Percentiles rank a stretch among this genome's conserved stretches.
Evolutionary conservation across 2,888 invertebrate species (phyloP).

Genomic region (Epirrhoe alternata): DNA sequence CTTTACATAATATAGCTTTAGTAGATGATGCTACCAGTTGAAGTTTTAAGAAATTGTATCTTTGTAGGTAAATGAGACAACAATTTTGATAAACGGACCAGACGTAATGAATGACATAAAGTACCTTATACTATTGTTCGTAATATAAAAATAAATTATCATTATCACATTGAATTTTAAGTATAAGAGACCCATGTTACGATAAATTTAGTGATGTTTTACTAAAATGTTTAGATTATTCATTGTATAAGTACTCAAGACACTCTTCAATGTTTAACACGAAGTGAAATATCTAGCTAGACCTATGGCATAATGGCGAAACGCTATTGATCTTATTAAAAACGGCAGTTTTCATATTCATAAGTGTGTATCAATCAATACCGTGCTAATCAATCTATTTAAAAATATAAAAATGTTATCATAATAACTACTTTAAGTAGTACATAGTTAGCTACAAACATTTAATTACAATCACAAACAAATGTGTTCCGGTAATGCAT

Average conservation of each 20-base stretch:
- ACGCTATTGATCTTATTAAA: slow-evolving; percentile 21
- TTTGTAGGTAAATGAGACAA: background rate
- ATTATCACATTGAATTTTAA: slow-evolving; percentile 36
- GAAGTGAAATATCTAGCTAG: slow-evolving; percentile 20
- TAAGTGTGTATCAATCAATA: slow-evolving; percentile 17
- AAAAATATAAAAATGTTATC: slow-evolving; percentile 26
- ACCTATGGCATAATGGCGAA: slow-evolving; percentile 28
- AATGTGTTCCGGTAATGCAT: background rate
- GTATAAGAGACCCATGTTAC: slow-evolving; percentile 22
- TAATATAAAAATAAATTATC: slow-evolving; percentile 48
- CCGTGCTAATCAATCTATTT: slow-evolving; percentile 4
- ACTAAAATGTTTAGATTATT: slow-evolving; percentile 22
- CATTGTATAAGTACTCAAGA: slow-evolving; percentile 38
- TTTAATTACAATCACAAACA: slow-evolving; percentile 18
- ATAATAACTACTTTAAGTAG: slow-evolving; percentile 36
- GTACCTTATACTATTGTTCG: slow-evolving; percentile 25
- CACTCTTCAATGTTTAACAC: slow-evolving; percentile 35
- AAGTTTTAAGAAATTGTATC: background rate
- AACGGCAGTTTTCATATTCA: slow-evolving; percentile 34
- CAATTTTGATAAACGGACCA: background rate
- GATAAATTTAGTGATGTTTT: slow-evolving; percentile 21
- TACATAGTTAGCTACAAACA: slow-evolving; percentile 29
- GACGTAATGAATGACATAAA: background rate
- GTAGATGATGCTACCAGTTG: background rate
- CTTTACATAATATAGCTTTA: background rate